Percentiles rank a stretch among this genome's conserved stretches.
Conservation (phyloP, 2,113 vertebrate species). For the Hemichromis elongatus region DNA sequence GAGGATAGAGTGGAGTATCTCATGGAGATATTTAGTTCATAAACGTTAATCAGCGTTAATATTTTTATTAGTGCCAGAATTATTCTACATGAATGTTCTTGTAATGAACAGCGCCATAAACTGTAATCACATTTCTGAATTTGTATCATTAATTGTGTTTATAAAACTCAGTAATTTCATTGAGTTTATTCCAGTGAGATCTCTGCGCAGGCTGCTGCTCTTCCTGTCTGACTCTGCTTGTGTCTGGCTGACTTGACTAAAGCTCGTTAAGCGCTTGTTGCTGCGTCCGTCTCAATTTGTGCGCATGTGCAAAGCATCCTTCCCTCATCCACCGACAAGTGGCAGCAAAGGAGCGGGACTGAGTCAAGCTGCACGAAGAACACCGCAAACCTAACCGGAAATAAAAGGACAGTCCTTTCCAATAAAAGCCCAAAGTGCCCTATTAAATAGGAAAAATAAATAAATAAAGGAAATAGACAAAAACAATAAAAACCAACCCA, state of each 20-base stretch:
- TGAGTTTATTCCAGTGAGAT: not conserved
- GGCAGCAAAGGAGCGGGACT: not conserved
- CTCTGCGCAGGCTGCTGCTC: not conserved
- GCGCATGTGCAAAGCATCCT: conserved; percentile 57
- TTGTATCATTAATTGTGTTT: not conserved
- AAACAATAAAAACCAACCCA: not conserved
- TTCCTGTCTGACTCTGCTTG: not conserved
- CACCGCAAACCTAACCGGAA: not conserved
- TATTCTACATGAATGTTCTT: not conserved
- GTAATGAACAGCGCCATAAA: not conserved
- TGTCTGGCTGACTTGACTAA: not conserved
- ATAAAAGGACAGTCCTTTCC: accelerated
- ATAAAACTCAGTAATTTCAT: not conserved
- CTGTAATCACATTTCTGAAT: not conserved
- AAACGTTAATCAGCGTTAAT: not conserved
- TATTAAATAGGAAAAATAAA: not conserved
- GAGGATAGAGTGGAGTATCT: not conserved
- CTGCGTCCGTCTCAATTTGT: conserved; percentile 38
- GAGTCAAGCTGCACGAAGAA: not conserved
- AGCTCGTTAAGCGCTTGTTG: not conserved
- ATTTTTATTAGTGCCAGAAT: not conserved
- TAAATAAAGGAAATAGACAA: not conserved
- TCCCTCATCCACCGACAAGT: conserved; percentile 1
- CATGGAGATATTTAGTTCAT: not conserved
- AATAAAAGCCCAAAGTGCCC: not conserved